phyloP scores from a whole-genome alignment of 64 coral and sea anemone species.

The Stichodactyla mertensii region DNA sequence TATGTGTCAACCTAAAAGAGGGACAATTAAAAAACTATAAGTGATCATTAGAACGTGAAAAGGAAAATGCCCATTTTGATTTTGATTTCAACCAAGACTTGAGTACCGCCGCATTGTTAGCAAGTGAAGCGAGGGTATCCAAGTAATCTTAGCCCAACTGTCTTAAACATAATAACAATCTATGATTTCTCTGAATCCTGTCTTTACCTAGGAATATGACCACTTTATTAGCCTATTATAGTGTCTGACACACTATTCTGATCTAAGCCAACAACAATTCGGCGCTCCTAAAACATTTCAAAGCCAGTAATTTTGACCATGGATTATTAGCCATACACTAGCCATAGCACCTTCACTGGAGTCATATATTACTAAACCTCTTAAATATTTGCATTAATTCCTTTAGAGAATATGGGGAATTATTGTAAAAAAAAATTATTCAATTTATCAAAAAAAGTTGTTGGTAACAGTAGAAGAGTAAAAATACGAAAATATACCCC shows the following conservation, averaged over 20 bases:
- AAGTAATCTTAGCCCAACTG: neutral
- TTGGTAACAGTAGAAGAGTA: neutral
- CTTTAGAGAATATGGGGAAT: too few relatives aligned
- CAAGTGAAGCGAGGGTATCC: neutral
- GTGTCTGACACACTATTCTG: too few relatives aligned
- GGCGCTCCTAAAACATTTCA: too few relatives aligned
- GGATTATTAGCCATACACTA: too few relatives aligned
- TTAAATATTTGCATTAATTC: too few relatives aligned
- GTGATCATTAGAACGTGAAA: neutral
- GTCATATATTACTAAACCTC: too few relatives aligned
- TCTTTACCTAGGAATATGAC: neutral
- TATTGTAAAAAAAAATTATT: too few relatives aligned
- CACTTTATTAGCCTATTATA: neutral
- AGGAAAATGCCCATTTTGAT: neutral
- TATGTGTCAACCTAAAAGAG: neutral
- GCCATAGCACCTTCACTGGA: too few relatives aligned
- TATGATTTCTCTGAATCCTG: neutral
- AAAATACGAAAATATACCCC: neutral
- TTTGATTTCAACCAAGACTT: neutral
- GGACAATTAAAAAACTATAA: neutral
- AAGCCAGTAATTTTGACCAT: too few relatives aligned
- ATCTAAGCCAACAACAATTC: too few relatives aligned
- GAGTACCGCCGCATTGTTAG: neutral
- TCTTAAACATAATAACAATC: neutral
- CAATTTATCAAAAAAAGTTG: too few relatives aligned